Conservation (phyloP, 2,797 vertebrate species). For the Lepilemur ruficaudatus region DNA sequence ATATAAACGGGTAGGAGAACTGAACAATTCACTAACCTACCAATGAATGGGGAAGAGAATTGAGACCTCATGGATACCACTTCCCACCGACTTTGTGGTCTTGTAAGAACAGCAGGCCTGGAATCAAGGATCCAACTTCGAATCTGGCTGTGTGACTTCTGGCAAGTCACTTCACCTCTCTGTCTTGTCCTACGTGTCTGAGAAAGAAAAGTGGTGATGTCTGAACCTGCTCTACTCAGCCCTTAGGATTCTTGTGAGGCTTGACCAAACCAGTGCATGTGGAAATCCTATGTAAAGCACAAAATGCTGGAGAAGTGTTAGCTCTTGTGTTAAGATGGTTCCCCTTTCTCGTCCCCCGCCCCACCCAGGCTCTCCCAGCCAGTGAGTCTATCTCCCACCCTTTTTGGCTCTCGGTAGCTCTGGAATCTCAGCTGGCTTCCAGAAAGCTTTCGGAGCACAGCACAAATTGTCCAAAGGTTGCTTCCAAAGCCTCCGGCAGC, state of each 20-base stretch:
- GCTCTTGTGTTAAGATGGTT: neutral
- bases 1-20: neutral
- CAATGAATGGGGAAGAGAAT: neutral
- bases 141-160: neutral
- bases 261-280: neutral
- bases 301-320: neutral
- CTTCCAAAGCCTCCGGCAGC: constrained; percentile 54
- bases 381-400: neutral
- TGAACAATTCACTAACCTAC: neutral
- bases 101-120: neutral
- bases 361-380: neutral
- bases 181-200: neutral
- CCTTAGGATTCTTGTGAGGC: neutral
- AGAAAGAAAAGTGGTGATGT: neutral
- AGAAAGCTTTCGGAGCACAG: constrained; percentile 50
- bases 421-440: constrained; percentile 58
- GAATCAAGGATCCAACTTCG: neutral
- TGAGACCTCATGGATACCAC: neutral
- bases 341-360: neutral
- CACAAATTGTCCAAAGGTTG: constrained; percentile 50
- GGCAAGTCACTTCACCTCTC: neutral
- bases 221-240: neutral
- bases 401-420: neutral
- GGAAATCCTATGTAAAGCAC: neutral
- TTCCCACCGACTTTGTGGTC: neutral